A percentile compares a stretch with the other conserved stretches of the same genome.
phyloP scores from a whole-genome alignment of 2,797 vertebrate species.

The Neomorphus geoffroyi region DNA sequence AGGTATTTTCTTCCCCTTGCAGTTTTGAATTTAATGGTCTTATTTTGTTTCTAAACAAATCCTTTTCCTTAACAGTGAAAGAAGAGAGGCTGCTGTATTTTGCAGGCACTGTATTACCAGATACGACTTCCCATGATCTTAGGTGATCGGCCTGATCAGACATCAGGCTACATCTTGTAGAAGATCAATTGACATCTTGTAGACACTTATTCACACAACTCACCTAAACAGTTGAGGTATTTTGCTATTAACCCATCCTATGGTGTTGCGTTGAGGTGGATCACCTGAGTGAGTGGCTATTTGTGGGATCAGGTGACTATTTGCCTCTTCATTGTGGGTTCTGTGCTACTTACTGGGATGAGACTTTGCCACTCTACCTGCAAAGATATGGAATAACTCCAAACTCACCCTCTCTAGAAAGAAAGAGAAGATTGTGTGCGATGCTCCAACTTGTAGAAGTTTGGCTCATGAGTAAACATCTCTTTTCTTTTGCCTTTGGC shows the following conservation, averaged over 20 bases:
- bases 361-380: background rate
- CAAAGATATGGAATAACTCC: background rate
- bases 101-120: no score
- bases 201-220: background rate
- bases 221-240: background rate
- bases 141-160: background rate
- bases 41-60: background rate
- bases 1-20: background rate
- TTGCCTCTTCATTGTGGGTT: background rate
- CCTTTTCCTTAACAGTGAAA: background rate
- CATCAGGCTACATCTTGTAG: background rate
- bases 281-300: background rate
- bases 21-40: background rate
- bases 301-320: background rate
- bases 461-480: background rate
- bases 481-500: background rate
- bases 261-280: background rate
- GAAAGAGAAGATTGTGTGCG: background rate
- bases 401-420: background rate
- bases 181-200: fast-evolving
- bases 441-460: background rate
- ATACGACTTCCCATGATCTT: background rate
- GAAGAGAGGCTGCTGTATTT: no score
- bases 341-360: background rate
- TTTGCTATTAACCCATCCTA: background rate